Conservation (phyloP, 1,140 invertebrate species). For the Frieseomelitta varia region DNA sequence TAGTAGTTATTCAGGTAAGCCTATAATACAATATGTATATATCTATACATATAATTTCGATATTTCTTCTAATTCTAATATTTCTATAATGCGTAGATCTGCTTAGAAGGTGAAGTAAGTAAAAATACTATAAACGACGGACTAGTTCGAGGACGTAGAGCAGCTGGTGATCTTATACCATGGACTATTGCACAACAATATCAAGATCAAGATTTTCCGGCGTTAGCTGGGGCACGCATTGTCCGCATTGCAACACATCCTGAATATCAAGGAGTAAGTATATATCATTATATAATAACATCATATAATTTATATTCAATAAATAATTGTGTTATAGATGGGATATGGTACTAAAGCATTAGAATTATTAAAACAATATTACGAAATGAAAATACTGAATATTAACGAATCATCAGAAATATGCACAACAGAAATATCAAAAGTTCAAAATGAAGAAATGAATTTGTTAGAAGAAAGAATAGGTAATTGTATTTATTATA, state of each 20-base stretch:
- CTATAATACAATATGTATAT: background rate
- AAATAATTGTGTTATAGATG: slow-evolving; percentile 86
- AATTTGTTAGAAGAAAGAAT: slow-evolving; percentile 86
- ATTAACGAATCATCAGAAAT: slow-evolving; percentile 84
- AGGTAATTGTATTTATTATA: slow-evolving; percentile 66
- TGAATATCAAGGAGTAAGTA: slow-evolving; percentile 93
- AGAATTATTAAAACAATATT: slow-evolving; percentile 93
- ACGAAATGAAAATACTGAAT: slow-evolving; percentile 90
- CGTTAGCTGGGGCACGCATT: slow-evolving; percentile 94
- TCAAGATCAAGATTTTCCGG: slow-evolving; percentile 96
- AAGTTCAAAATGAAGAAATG: slow-evolving; percentile 83
- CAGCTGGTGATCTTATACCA: slow-evolving; percentile 98
- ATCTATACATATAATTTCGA: background rate
- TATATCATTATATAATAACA: slow-evolving; percentile 21
- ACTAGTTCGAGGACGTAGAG: slow-evolving; percentile 92
- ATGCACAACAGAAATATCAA: slow-evolving; percentile 80
- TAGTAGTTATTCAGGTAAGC: slow-evolving; percentile 93
- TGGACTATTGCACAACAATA: slow-evolving; percentile 99
- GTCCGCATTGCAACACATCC: slow-evolving; percentile 99
- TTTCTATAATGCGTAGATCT: slow-evolving; percentile 84
- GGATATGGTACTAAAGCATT: slow-evolving; percentile 96
- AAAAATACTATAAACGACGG: slow-evolving; percentile 90
- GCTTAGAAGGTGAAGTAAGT: slow-evolving; percentile 97
- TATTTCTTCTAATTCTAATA: slow-evolving; percentile 11
- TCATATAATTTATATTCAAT: slow-evolving; percentile 33